These are phyloP conservation scores for Motacilla tschutschensis DNA, from an alignment of 2,113 vertebrate genomes.

Conservation along the genomic window DNA sequence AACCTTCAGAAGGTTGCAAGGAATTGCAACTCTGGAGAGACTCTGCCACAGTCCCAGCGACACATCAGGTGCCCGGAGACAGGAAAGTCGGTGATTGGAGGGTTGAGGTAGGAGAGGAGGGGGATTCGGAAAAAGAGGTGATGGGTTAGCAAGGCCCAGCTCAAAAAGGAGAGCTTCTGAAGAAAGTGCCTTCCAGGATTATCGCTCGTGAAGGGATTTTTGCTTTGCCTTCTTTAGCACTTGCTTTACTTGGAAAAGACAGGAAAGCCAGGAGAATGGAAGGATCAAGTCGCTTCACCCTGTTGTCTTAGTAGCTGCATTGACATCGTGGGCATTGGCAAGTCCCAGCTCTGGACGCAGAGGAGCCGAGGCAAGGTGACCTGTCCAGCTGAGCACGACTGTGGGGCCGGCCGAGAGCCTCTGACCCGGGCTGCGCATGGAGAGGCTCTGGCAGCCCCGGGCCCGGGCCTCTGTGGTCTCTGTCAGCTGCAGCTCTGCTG, in stretches of 20 bases:
- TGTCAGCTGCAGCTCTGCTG: neutral
- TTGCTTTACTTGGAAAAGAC: neutral
- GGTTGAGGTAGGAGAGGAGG: neutral
- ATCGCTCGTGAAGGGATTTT: neutral
- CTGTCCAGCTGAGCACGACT: neutral
- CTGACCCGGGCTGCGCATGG: neutral
- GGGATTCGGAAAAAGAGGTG: neutral
- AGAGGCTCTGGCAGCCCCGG: neutral
- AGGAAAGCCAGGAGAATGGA: neutral
- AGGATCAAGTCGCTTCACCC: accelerated
- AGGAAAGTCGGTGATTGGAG: neutral
- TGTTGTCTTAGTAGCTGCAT: accelerated
- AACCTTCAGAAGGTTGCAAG: neutral
- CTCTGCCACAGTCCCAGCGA: neutral
- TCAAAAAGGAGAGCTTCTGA: neutral
- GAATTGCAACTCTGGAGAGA: neutral
- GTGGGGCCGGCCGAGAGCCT: neutral
- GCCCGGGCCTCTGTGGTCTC: neutral
- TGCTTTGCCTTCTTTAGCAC: neutral
- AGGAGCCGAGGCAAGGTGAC: neutral
- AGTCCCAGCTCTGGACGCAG: neutral
- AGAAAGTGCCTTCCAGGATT: neutral
- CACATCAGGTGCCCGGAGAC: neutral
- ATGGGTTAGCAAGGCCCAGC: neutral
- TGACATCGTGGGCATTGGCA: accelerated